Evolutionary conservation across 2,888 invertebrate species (phyloP).

Genomic region (Lycaena phlaeas): DNA sequence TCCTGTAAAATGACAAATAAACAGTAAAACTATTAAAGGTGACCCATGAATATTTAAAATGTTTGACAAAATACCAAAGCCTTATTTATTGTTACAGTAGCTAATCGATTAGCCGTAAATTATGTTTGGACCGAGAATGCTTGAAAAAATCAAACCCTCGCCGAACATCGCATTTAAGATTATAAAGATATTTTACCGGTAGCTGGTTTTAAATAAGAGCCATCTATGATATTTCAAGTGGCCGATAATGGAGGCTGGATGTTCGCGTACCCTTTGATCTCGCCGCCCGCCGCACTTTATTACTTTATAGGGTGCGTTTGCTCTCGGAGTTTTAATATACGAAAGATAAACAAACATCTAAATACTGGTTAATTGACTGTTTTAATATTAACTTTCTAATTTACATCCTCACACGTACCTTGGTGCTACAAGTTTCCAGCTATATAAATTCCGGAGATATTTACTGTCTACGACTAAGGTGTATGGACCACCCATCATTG

Average conservation of each 20-base stretch:
- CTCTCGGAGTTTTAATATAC: constrained; percentile 19
- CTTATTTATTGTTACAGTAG: constrained; percentile 7
- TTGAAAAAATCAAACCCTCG: constrained; percentile 8
- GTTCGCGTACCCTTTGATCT: constrained; percentile 49
- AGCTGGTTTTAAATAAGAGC: constrained; percentile 45
- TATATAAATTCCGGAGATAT: background rate
- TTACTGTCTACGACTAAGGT: background rate
- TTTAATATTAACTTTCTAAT: constrained; percentile 1
- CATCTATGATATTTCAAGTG: constrained; percentile 48
- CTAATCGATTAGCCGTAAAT: constrained; percentile 5
- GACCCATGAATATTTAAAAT: background rate
- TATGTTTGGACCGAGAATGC: background rate
- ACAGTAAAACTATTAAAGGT: no score
- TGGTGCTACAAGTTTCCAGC: background rate
- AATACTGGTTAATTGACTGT: background rate
- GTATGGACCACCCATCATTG: background rate
- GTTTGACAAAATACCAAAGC: constrained; percentile 5
- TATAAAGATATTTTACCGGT: constrained; percentile 41
- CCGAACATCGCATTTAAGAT: constrained; percentile 15
- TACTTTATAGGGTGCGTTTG: constrained; percentile 27
- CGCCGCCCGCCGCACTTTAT: constrained; percentile 48
- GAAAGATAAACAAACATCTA: constrained; percentile 1
- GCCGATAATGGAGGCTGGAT: constrained; percentile 56
- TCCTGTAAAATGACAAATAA: no score
- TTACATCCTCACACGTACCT: background rate